Base-by-base conservation (phyloP, 2,797 vertebrate species). In the Micropoecilia bifurca region DNA sequence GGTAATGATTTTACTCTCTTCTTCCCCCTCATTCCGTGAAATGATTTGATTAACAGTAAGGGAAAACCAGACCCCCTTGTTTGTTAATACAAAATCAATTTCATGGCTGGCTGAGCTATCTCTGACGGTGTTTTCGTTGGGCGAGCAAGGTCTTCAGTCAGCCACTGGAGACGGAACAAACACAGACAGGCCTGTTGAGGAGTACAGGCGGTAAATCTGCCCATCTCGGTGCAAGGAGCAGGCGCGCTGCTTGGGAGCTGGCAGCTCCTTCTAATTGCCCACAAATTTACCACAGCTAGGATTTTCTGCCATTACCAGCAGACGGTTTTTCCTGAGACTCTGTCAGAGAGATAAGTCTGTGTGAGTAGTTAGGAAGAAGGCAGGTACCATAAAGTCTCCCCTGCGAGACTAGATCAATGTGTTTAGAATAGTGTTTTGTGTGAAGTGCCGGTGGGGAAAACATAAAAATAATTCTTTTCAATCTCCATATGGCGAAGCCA, bases 31-130 rank as follows among this genome's bases (percentile, higher is more conserved):
- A 94, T 97, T 96, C 96, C 96, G 96, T 90, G 95, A 96, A 97
- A 97, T 98, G 95, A 98, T 97, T 98, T 99, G 97, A 97, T 97
- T 97, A 98, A 96, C 96, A 95, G 96, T 96, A 92, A 80, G 95
- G 95, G 96, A 94, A 94, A 96, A 98, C 97, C 95, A 96, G 96
- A 98, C 94, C 93, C 90, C 88, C 91, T 93, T 97, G 97, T 97
- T 98, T 99, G 97, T 97, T 98, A 97, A 97, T 98, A 97, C 97
- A 98, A 98, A 99, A 98, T 98, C 97, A 98, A 99, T 99, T 99
- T 99, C 98, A 99, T 96, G 97, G 95, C 95, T 96, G 97, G 95
- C 95, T 96, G 96, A 95, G 89, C 95, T 96, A 96, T 98, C 96
- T 94, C 93, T 93, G 93, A 93, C 91, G 81, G 89, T 92, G 92